Conservation (phyloP, 2,797 vertebrate species). For the Artibeus lituratus region DNA sequence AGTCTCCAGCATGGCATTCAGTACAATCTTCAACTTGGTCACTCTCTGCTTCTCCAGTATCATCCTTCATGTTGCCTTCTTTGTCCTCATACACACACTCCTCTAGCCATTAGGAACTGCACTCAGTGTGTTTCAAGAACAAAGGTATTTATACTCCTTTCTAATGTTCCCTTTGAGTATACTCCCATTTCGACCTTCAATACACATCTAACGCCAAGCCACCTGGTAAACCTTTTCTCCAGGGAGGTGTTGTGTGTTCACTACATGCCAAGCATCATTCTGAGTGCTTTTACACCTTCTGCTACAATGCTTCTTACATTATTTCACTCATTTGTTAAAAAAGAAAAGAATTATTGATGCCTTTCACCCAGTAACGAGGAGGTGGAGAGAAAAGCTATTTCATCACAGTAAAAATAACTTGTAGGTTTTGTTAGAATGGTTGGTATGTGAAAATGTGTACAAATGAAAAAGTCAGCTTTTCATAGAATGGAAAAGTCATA, state of each 20-base stretch:
- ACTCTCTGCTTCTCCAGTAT: not conserved
- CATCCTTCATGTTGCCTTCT: not conserved
- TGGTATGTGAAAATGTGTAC: not conserved
- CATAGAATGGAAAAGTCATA: not conserved
- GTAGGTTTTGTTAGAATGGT: not conserved
- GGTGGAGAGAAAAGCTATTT: not conserved
- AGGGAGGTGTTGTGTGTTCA: not conserved
- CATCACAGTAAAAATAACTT: not conserved
- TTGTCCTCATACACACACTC: not conserved
- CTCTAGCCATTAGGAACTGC: not conserved
- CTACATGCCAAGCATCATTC: not conserved
- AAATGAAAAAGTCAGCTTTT: not conserved
- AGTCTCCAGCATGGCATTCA: not conserved
- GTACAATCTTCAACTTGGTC: not conserved
- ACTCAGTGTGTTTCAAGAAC: accelerated
- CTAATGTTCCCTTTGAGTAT: not conserved
- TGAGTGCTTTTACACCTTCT: not conserved
- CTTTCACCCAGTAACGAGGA: not conserved
- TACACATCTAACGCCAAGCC: accelerated
- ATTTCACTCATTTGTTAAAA: not conserved
- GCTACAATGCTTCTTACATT: not conserved
- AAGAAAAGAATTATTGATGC: not conserved
- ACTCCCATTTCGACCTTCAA: not conserved
- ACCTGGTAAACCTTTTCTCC: not conserved
- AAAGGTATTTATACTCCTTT: not conserved